Conservation (phyloP, 2,113 vertebrate species). For the Sprattus sprattus region DNA sequence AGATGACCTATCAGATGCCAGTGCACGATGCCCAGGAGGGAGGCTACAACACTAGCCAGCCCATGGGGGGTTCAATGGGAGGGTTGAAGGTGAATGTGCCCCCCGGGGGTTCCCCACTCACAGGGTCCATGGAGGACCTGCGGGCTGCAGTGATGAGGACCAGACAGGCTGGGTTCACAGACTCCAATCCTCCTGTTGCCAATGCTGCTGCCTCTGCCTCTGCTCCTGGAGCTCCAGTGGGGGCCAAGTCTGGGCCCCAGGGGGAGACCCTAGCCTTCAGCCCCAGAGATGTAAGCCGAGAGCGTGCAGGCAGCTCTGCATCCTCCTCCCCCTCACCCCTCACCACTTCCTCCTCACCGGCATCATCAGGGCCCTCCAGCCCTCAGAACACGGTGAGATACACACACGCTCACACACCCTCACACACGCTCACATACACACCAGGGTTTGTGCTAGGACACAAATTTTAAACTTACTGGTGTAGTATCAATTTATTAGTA, state of each 20-base stretch:
- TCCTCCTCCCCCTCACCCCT: conserved; percentile 29
- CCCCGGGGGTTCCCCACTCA: background rate
- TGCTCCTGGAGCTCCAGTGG: conserved; percentile 20
- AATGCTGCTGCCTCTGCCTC: background rate
- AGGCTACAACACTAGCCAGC: background rate
- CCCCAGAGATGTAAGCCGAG: background rate
- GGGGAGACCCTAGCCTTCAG: background rate
- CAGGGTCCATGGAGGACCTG: background rate
- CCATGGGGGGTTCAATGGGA: background rate
- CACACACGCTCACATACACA: background rate
- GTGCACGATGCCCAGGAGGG: background rate
- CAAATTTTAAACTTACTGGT: too few relatives aligned
- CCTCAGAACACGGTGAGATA: conserved; percentile 49
- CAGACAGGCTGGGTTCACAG: conserved; percentile 13
- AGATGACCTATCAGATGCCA: background rate
- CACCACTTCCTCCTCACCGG: conserved; percentile 32
- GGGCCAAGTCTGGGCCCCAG: background rate
- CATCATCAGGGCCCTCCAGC: conserved; percentile 37
- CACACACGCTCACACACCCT: background rate
- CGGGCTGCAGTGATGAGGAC: background rate
- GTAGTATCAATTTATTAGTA: too few relatives aligned
- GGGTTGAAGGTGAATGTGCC: background rate
- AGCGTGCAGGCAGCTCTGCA: conserved; percentile 26
- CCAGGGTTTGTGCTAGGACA: background rate
- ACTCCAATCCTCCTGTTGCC: background rate